Evolutionary conservation across 2,888 invertebrate species (phyloP), one percentile per base, ranked within the genome.

Genomic region (Steinernema scapterisci): DNA sequence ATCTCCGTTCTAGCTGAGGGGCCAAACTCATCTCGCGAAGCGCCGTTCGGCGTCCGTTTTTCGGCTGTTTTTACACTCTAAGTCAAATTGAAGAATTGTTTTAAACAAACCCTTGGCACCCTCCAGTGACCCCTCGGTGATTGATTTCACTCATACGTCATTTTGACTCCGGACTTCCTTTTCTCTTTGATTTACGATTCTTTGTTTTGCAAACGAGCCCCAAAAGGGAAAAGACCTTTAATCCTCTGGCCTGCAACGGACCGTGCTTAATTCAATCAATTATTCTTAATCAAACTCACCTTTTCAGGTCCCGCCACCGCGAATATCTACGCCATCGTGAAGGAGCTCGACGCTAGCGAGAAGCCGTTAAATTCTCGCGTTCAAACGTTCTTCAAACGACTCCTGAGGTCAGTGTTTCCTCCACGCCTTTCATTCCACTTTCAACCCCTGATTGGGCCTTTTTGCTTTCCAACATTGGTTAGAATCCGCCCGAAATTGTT

Each of bases 391-490:
- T 84, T 85, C 71, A 81, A 82, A 72, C 82, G 82, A 63, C 75
- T 85, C 71, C 78, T 85, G 54, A 77, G 78, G 84, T 84, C 75
- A 63, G 44, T 73, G 44, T 73, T 72, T 2, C 38, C 23, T 3
- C 21, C 27, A 48, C 48, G 13, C 21, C 44, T 51, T 70, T 27
- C 70, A 51, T 21, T 6, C 31, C 31, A 23, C 16, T 72, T 23
- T 21, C 16, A 2, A 21, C 51, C 43, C 48, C 63, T 94, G 73
- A 92, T 93, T 87, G 93, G 94, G 3, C 27, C 1, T 25, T 51
- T 9, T 38, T 25, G 63, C 27, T 25, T 38, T 9, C 38, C 38
- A 9, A 38, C 3, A 3, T 38, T 38, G 38, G 38, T 6, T 38
- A 38, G 38, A 38, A 38, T 38, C 38, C 3, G 38, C 5, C 38